Percentiles rank a stretch among this genome's conserved stretches.
Evolutionary conservation across 2,888 invertebrate species (phyloP).

Genomic region (Ryuthela nishihirai): DNA sequence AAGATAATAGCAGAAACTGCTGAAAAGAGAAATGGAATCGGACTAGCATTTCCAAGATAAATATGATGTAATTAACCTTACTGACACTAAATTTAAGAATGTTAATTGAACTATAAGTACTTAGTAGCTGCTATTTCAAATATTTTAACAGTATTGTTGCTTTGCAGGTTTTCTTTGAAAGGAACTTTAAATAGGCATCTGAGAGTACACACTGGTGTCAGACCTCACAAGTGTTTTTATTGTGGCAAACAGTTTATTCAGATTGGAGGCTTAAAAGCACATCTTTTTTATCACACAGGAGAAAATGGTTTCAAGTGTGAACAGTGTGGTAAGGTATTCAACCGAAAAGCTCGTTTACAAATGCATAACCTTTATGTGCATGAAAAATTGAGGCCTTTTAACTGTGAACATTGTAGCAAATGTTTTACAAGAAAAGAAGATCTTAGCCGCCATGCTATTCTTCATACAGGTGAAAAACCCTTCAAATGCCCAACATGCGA

Average conservation of each 20-base stretch:
- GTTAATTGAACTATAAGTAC: not conserved
- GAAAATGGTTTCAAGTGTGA: slow-evolving; percentile 65
- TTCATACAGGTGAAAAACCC: slow-evolving; percentile 60
- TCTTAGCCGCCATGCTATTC: slow-evolving; percentile 58
- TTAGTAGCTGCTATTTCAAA: not conserved
- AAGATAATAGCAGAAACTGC: too few species aligned
- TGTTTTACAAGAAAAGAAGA: slow-evolving; percentile 63
- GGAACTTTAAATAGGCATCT: slow-evolving; percentile 76
- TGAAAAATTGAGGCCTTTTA: slow-evolving; percentile 60
- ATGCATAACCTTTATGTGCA: slow-evolving; percentile 63
- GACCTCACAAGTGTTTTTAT: slow-evolving; percentile 59
- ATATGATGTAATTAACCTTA: too few species aligned
- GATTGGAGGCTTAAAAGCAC: slow-evolving; percentile 71
- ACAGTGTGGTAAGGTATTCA: slow-evolving; percentile 57
- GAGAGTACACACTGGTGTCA: slow-evolving; percentile 63
- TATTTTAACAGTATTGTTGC: slow-evolving; percentile 58
- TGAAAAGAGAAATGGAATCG: too few species aligned
- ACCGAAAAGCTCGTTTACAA: slow-evolving; percentile 53
- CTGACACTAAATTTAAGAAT: too few species aligned
- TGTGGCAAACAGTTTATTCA: slow-evolving; percentile 81
- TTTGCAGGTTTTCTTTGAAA: slow-evolving; percentile 71
- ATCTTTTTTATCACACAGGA: slow-evolving; percentile 69
- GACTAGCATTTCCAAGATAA: too few species aligned
- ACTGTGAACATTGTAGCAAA: slow-evolving; percentile 59
- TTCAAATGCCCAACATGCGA: slow-evolving; percentile 60